Evolutionary conservation across 1,140 invertebrate species (phyloP).

Genomic region (Lucilia sericata): DNA sequence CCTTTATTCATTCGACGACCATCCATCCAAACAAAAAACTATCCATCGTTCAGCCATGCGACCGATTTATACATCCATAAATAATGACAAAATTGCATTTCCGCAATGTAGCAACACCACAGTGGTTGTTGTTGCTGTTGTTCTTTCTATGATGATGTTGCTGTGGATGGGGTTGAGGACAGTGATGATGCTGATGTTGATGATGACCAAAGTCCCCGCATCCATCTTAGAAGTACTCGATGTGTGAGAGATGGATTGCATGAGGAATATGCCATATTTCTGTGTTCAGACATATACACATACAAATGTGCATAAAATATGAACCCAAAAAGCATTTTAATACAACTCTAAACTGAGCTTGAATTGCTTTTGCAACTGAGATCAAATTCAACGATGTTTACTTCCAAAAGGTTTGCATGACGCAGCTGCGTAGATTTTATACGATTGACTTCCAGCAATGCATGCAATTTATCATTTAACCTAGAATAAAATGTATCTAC

Average conservation of each 20-base stretch:
- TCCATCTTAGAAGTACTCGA: background rate
- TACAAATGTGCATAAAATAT: too few species aligned
- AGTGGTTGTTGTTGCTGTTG: slow-evolving; percentile 13
- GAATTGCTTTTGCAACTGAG: background rate
- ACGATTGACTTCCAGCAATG: slow-evolving; percentile 39
- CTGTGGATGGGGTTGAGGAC: background rate
- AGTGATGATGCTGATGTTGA: background rate
- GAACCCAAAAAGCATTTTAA: background rate
- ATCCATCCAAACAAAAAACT: slow-evolving; percentile 45
- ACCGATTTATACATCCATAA: slow-evolving; percentile 62
- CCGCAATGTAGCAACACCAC: slow-evolving; percentile 53
- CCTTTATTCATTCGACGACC: background rate
- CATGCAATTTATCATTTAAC: slow-evolving; percentile 41
- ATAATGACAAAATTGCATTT: slow-evolving; percentile 68
- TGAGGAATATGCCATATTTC: background rate
- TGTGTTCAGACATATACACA: too few species aligned
- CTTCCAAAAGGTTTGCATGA: slow-evolving; percentile 39
- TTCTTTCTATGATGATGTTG: background rate
- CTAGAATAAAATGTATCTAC: slow-evolving; percentile 2
- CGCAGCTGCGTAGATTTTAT: slow-evolving; percentile 42
- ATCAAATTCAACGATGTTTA: background rate
- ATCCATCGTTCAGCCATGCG: slow-evolving; percentile 29
- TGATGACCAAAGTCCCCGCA: background rate
- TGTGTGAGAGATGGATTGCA: slow-evolving; percentile 35
- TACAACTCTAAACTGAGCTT: slow-evolving; percentile 21